A percentile compares a stretch with the other conserved stretches of the same genome.
Conservation (phyloP, 30 jellyfish, hydroid and myxozoan genomes). For the Calvadosia cruxmelitensis region DNA sequence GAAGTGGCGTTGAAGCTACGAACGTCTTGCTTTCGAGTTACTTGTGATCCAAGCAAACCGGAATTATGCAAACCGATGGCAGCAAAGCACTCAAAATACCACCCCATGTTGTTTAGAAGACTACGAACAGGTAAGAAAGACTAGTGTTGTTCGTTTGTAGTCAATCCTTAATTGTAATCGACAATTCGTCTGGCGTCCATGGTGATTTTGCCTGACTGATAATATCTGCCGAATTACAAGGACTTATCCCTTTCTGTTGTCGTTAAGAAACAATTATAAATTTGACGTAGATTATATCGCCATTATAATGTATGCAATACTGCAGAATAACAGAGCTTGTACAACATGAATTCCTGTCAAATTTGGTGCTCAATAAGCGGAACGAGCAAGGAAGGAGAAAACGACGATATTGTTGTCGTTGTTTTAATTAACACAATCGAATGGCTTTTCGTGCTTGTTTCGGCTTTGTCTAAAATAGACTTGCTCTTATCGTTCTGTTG, state of each 20-base stretch:
- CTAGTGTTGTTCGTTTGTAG: neutral
- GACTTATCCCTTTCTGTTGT: neutral
- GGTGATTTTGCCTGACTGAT: neutral
- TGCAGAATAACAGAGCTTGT: too few species aligned
- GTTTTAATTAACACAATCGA: too few species aligned
- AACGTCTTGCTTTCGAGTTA: conserved; percentile 68
- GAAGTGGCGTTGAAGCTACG: conserved; percentile 56
- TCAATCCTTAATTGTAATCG: neutral
- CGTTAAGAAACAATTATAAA: too few species aligned
- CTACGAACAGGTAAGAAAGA: conserved; percentile 18
- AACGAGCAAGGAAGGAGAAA: too few species aligned
- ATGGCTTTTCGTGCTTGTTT: too few species aligned
- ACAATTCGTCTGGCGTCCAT: neutral
- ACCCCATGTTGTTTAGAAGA: conserved; percentile 65
- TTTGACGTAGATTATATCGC: too few species aligned
- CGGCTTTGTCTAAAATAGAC: too few species aligned
- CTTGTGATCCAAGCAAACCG: conserved; percentile 41
- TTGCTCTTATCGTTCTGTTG: too few species aligned
- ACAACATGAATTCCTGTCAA: too few species aligned
- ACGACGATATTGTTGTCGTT: too few species aligned
- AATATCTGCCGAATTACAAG: neutral
- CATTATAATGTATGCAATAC: too few species aligned
- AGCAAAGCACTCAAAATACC: conserved; percentile 57
- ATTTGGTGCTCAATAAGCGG: too few species aligned
- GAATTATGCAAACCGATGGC: conserved; percentile 45